These are phyloP conservation scores for Deroplatys truncata DNA, from an alignment of 2,888 invertebrate species.

Conservation along the genomic window DNA sequence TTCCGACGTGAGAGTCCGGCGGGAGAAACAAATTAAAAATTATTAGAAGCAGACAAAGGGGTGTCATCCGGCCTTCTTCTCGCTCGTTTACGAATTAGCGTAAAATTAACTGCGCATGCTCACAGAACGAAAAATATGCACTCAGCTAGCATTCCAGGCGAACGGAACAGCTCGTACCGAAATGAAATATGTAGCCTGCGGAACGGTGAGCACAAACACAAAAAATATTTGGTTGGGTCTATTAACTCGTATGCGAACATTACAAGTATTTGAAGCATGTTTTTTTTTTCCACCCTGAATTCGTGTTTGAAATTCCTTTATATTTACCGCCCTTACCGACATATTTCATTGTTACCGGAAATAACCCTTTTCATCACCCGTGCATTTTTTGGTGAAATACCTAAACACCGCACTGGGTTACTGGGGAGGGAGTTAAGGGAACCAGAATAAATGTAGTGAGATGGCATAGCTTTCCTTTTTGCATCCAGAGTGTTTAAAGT, in stretches of 20 bases:
- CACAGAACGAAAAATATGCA: background rate
- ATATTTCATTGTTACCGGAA: background rate
- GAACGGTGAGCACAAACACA: background rate
- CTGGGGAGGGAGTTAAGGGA: background rate
- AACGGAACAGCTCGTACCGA: background rate
- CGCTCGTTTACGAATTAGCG: background rate
- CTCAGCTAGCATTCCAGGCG: background rate
- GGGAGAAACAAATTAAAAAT: background rate
- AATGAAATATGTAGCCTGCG: background rate
- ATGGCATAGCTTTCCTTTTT: background rate
- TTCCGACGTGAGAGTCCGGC: background rate
- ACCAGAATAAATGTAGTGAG: background rate
- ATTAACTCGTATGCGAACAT: background rate
- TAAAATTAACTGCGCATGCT: background rate
- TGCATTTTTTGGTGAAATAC: background rate
- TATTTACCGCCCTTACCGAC: background rate
- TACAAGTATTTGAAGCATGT: background rate
- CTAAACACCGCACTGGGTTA: background rate
- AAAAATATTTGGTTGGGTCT: background rate
- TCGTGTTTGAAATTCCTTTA: background rate
- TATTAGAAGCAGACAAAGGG: background rate
- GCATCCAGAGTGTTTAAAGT: background rate
- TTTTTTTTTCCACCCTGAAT: background rate
- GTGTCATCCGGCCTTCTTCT: background rate
- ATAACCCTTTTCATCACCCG: background rate